phyloP scores from a whole-genome alignment of 2,797 vertebrate genomes.

The Pyrocephalus nanus region DNA sequence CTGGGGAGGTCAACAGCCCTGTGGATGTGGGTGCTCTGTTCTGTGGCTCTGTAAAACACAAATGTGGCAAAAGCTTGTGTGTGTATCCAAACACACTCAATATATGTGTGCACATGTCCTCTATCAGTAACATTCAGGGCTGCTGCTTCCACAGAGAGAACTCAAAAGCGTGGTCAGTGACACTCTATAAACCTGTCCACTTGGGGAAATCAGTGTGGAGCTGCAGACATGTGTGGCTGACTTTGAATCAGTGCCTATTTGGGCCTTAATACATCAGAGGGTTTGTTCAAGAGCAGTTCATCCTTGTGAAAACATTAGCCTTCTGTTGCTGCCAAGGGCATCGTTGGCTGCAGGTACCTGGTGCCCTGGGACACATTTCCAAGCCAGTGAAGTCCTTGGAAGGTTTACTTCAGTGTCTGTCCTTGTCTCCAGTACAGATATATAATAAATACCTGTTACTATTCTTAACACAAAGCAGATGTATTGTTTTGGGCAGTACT shows the following conservation, averaged over 20 bases:
- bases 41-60: not conserved
- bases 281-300: not conserved
- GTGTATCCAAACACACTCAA: rapidly evolving
- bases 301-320: not conserved
- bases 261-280: not conserved
- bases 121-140: not conserved
- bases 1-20: not conserved
- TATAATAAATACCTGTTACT: not conserved
- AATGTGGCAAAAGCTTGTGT: not conserved
- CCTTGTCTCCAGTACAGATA: not conserved
- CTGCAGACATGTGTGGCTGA: not conserved
- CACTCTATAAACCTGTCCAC: not conserved
- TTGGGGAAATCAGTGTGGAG: not conserved
- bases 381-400: not conserved
- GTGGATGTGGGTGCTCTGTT: not conserved
- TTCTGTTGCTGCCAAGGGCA: slow-evolving; percentile 1
- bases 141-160: not conserved
- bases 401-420: not conserved
- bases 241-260: not conserved
- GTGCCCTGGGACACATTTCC: not conserved
- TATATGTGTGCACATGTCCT: rapidly evolving
- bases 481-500: not conserved
- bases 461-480: not conserved
- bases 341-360: not conserved
- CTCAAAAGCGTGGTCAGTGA: not conserved